Base-by-base conservation (phyloP, 2,113 vertebrate species). In the Tonatia bakeri region DNA sequence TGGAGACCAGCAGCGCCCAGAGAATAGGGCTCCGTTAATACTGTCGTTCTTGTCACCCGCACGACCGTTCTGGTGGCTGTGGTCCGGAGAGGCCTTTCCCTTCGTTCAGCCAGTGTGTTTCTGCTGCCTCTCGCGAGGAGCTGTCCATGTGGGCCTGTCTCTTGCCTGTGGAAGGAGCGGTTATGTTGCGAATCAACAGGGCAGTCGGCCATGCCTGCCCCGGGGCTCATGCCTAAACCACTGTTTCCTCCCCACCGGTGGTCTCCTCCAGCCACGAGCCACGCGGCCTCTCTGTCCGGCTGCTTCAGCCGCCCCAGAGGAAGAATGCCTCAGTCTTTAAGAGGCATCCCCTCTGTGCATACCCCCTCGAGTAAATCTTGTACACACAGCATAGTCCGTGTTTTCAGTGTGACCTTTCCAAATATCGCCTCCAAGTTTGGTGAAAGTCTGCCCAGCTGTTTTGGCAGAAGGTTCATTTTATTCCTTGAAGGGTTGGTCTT, bases 371-470 rank as follows among this genome's bases (percentile, higher is more conserved):
- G 43, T 61, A 56, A 45, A 72, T 59, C 94, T 65, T 64, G 65
- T 64, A 47, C 45, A 59, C 67, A 76, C 7, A 56, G 28, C 22
- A 36, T 28, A 12, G 36, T 40, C n/a, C 52, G 65, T 86, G 72
- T 70, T 95, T 90, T 92, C 52, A 86, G 45, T 45, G 75, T 91
- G 87, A 59, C 73, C 69, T 91, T 50, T 45, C 65, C 77, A 92
- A 43, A 81, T 36, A n/a, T 28, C 82, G 11, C 45, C n/a, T 84
- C 43, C 77, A 52, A 4, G 33, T 59, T 59, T 83, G 90, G 84
- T 84, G 79, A 91, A 87, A 86, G 70, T 80, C 80, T 90, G 65
- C 50, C 43, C 52, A 17, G 69, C 91, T 92, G 52, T 93, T 96
- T 93, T 92, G 92, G 89, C 89, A 70, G 88, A 75, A 76, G 81